phyloP scores from a whole-genome alignment of 1,140 invertebrate species.

The Neuroterus valhalla region DNA sequence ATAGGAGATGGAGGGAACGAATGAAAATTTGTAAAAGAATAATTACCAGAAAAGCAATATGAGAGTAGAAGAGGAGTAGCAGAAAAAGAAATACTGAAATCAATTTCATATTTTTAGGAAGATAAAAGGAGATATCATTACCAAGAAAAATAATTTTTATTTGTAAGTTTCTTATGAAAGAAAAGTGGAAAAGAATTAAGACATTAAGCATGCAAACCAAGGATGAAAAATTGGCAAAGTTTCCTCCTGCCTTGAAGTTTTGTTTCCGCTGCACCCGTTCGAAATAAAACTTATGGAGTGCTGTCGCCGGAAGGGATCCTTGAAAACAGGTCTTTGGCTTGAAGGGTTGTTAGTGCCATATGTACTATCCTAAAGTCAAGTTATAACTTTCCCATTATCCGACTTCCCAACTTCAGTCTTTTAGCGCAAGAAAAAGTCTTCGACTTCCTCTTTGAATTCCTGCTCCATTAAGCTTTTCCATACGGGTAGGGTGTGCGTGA shows the following conservation, averaged over 20 bases:
- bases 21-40: no score
- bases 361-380: conserved; percentile 39
- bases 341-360: conserved; percentile 53
- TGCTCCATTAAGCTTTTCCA: neutral
- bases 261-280: neutral
- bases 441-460: conserved; percentile 24
- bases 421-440: no score
- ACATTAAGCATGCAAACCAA: conserved; percentile 1
- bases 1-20: no score
- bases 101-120: no score
- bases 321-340: conserved; percentile 38
- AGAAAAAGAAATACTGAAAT: no score
- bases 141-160: no score
- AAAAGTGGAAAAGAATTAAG: neutral
- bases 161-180: neutral
- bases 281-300: conserved; percentile 13
- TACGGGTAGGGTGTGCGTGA: conserved; percentile 48
- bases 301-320: conserved; percentile 5
- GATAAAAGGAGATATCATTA: no score
- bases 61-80: no score
- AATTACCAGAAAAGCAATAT: no score
- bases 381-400: conserved; percentile 56
- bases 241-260: neutral
- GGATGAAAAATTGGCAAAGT: conserved; percentile 13
- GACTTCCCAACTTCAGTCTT: conserved; percentile 44